Evolutionary conservation across 1,140 invertebrate species (phyloP).

Genomic region (Monomorium pharaonis): DNA sequence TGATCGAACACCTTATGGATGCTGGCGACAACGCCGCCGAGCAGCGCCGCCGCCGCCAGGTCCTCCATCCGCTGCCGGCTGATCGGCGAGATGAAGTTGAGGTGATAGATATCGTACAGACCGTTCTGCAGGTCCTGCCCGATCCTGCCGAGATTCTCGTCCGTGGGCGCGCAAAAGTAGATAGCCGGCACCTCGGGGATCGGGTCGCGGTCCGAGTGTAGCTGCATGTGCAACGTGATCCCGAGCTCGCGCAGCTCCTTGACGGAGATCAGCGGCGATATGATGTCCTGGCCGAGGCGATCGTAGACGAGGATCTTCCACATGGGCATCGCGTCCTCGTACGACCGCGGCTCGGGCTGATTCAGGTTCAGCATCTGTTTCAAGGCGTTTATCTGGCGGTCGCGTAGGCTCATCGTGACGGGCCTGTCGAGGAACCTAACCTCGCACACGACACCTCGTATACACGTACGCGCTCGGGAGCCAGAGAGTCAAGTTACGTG

Average conservation of each 20-base stretch:
- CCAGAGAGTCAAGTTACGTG: neutral
- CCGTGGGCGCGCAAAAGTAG: slow-evolving; percentile 99
- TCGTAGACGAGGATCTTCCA: slow-evolving; percentile 99
- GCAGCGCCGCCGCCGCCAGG: slow-evolving; percentile 95
- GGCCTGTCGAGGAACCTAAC: slow-evolving; percentile 33
- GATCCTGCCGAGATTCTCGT: slow-evolving; percentile 98
- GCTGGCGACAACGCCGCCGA: slow-evolving; percentile 94
- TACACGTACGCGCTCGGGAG: neutral
- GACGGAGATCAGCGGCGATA: slow-evolving; percentile 97
- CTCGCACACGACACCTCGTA: neutral
- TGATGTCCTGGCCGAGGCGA: slow-evolving; percentile 98
- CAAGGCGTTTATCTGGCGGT: slow-evolving; percentile 92
- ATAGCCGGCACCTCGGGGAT: slow-evolving; percentile 99
- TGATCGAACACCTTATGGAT: slow-evolving; percentile 99
- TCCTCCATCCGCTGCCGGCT: slow-evolving; percentile 98
- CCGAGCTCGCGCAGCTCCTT: slow-evolving; percentile 98
- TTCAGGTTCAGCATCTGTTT: slow-evolving; percentile 98
- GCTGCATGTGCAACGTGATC: slow-evolving; percentile 98
- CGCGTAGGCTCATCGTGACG: slow-evolving; percentile 88
- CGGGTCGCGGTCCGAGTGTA: slow-evolving; percentile 97
- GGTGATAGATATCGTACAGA: slow-evolving; percentile 97
- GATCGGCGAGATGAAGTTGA: slow-evolving; percentile 99
- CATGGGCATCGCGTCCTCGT: slow-evolving; percentile 92
- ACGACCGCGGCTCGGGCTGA: slow-evolving; percentile 90
- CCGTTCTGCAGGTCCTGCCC: slow-evolving; percentile 96